A percentile compares a stretch with the other conserved stretches of the same genome.
Evolutionary conservation across 1,140 invertebrate species (phyloP).

Genomic region (Ceratina australensis): DNA sequence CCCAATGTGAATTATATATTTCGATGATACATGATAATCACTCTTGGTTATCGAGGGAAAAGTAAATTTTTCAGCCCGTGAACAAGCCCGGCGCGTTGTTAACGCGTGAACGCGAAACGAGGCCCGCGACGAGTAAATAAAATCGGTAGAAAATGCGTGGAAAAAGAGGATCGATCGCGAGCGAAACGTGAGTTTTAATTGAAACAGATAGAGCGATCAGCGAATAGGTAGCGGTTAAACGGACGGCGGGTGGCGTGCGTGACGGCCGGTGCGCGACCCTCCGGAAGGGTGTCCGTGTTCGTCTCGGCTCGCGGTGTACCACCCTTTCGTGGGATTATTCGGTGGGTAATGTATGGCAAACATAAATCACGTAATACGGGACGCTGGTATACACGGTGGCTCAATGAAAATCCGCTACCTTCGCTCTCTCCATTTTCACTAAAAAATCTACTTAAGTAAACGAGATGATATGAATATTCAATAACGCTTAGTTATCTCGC

Average conservation of each 20-base stretch:
- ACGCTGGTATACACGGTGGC: slow-evolving; percentile 21
- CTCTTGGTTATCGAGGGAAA: no score
- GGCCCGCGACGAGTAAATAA: slow-evolving; percentile 10
- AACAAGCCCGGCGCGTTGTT: neutral
- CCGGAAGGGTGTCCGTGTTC: slow-evolving; percentile 26
- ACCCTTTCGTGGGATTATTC: slow-evolving; percentile 78
- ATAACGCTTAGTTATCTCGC: no score
- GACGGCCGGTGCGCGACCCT: slow-evolving; percentile 34
- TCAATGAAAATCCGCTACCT: no score
- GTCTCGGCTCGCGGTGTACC: slow-evolving; percentile 35
- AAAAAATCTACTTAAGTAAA: no score
- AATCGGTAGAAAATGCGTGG: no score
- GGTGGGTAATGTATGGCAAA: slow-evolving; percentile 78
- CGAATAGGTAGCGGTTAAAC: slow-evolving; percentile 64
- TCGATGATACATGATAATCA: no score
- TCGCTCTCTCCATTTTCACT: no score
- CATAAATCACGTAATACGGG: slow-evolving; percentile 75
- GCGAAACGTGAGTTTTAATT: slow-evolving; percentile 68
- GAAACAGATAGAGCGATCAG: slow-evolving; percentile 77
- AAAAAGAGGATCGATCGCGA: no score
- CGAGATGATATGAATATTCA: no score
- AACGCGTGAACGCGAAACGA: neutral
- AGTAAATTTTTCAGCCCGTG: neutral
- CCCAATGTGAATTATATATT: no score
- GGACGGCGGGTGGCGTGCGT: slow-evolving; percentile 28